Evolutionary conservation across 2,888 invertebrate genomes (phyloP).

Genomic region (Barypeithes pellucidus): DNA sequence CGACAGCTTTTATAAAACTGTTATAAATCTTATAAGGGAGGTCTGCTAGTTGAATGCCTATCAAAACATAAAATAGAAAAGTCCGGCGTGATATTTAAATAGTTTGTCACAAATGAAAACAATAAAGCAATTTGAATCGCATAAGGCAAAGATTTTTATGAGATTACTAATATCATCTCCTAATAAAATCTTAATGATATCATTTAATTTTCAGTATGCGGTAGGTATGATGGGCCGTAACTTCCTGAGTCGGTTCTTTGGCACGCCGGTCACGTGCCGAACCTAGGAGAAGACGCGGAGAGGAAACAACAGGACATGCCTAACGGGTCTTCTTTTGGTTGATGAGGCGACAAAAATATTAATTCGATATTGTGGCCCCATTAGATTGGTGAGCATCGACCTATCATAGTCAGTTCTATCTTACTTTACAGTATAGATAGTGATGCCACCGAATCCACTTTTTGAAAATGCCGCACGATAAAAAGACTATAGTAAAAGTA

Average conservation of each 20-base stretch:
- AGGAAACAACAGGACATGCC: conserved; percentile 50
- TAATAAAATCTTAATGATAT: neutral
- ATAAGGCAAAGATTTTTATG: conserved; percentile 18
- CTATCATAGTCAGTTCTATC: neutral
- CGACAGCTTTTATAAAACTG: too few relatives aligned
- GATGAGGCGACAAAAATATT: conserved; percentile 50
- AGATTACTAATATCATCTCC: conserved; percentile 10
- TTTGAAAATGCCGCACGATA: too few relatives aligned
- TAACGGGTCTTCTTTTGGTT: conserved; percentile 49
- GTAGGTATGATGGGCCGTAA: conserved; percentile 45
- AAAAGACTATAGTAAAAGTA: too few relatives aligned
- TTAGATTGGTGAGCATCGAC: conserved; percentile 9
- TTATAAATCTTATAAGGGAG: too few relatives aligned
- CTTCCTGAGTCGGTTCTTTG: neutral
- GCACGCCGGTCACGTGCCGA: conserved; percentile 37
- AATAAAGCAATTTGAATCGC: conserved; percentile 8
- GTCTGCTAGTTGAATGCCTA: neutral
- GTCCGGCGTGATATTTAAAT: neutral
- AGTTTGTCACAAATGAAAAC: neutral
- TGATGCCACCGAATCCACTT: too few relatives aligned
- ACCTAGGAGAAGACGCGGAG: conserved; percentile 22
- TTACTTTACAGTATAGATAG: too few relatives aligned
- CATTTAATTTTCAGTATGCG: conserved; percentile 36
- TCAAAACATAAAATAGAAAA: conserved; percentile 1
- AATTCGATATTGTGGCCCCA: conserved; percentile 29